Base-by-base conservation (phyloP, 2,888 invertebrate genomes). In the Bombylius discolor region DNA sequence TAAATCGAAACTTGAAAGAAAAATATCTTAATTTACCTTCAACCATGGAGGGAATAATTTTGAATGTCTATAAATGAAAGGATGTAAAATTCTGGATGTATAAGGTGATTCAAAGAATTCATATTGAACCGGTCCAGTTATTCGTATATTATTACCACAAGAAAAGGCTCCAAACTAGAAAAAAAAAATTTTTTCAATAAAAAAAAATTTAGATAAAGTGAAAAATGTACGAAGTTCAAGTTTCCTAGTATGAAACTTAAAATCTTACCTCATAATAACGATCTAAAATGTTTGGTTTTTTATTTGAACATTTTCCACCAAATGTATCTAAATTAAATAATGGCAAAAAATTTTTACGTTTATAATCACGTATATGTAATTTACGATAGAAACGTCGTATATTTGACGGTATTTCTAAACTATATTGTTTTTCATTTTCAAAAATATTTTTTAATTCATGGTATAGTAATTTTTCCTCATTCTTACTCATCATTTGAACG, bases 51-150 rank as follows among this genome's bases (percentile, higher is more conserved):
- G 89, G 51, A 68, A 73, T 23, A 81, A 78, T 58, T 78, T 76
- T 8, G 70, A 68, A 68, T 92, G 90, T 62, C 89, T 77, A 61
- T 87, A 79, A 61, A 95, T 92, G 71, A 84, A 93, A 0, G 94
- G 93, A 71, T 89, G 88, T 56, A 95, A 77, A 54, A 82, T 72
- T 53, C 85, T 81, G 60, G 81, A 82, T 6, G 85, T 85, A 67
- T 84, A 82, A 0, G 85, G 80, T 39, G 87, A 88, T 56, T 84
- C 77, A 66, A 86, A 81, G 13, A 79, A 68, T 48, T 78, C 71
- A 32, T 79, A 74, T 59, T 79, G 78, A 34, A 72, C 70, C 57
- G 70, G 69, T 1, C 82, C 79, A 33, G 80, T 74, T 14, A 85
- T 68, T 51, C 79, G 66, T 0, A 78, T 75, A 51, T 78, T 76